Evolutionary conservation across 2,113 vertebrate species (phyloP).

Genomic region (Dipodomys ordii): DNA sequence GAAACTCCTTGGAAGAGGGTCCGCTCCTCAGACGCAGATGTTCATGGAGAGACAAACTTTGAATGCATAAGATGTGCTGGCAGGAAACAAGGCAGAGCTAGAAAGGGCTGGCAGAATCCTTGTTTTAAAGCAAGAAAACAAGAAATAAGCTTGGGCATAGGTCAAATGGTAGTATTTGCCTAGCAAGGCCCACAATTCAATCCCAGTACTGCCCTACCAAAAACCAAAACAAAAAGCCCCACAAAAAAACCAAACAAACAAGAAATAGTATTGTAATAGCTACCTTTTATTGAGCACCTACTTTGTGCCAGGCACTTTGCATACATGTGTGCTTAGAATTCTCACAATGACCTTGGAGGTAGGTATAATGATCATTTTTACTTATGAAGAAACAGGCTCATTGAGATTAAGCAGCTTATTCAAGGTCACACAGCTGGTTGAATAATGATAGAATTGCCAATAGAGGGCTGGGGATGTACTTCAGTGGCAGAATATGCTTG

Average conservation of each 20-base stretch:
- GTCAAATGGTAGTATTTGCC: no score
- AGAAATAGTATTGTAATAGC: constrained; percentile 29
- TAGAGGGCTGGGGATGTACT: neutral
- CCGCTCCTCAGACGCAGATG: neutral
- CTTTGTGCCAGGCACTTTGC: constrained; percentile 74
- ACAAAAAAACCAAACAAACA: neutral
- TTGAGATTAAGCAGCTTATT: constrained; percentile 33
- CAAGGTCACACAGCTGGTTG: constrained; percentile 36
- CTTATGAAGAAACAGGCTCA: constrained; percentile 64
- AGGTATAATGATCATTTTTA: constrained; percentile 59
- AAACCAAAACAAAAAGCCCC: no score
- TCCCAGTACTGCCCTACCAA: no score
- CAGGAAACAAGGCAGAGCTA: neutral
- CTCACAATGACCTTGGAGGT: constrained; percentile 65
- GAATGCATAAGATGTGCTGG: neutral
- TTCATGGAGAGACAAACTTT: neutral
- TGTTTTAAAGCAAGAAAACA: constrained; percentile 43
- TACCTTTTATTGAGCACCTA: constrained; percentile 80
- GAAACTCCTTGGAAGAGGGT: neutral
- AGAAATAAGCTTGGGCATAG: neutral
- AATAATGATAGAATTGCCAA: constrained; percentile 1
- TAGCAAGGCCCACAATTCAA: no score
- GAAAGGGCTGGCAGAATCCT: constrained; percentile 5
- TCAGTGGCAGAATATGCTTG: neutral
- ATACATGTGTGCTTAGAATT: constrained; percentile 66